Conservation (phyloP, 1,140 invertebrate genomes). For the Cotesia typhae region DNA sequence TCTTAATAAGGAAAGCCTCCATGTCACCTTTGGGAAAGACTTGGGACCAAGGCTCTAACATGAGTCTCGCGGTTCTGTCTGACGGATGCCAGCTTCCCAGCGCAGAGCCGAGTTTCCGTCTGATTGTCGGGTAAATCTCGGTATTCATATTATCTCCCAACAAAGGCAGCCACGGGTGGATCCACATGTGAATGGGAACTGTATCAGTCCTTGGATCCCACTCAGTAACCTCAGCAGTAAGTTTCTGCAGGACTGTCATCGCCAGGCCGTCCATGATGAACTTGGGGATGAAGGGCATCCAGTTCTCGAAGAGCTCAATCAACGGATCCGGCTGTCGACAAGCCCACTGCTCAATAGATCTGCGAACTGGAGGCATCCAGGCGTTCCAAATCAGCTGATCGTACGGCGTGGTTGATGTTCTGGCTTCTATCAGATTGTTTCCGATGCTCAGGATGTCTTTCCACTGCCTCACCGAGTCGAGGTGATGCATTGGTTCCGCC, state of each 20-base stretch:
- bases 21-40: conserved; percentile 86
- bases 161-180: conserved; percentile 92
- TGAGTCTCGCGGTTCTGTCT: conserved; percentile 89
- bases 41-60: conserved; percentile 90
- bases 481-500: conserved; percentile 69
- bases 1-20: conserved; percentile 85
- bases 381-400: conserved; percentile 87
- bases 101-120: conserved; percentile 89
- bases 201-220: conserved; percentile 97
- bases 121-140: conserved; percentile 88
- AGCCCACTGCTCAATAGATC: conserved; percentile 77
- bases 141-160: conserved; percentile 78
- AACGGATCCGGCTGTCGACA: conserved; percentile 78
- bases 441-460: conserved; percentile 71
- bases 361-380: conserved; percentile 84
- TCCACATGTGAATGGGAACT: conserved; percentile 94
- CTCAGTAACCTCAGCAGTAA: conserved; percentile 82
- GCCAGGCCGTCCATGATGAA: conserved; percentile 88
- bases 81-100: conserved; percentile 91
- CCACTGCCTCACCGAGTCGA: conserved; percentile 79
- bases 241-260: conserved; percentile 80
- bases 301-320: conserved; percentile 82
- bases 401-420: conserved; percentile 75
- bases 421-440: conserved; percentile 59
- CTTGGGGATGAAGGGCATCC: conserved; percentile 80